Percentiles rank a stretch among this genome's conserved stretches.
Evolutionary conservation across 2,113 vertebrate genomes (phyloP).

Genomic region (Eulemur rufifrons): DNA sequence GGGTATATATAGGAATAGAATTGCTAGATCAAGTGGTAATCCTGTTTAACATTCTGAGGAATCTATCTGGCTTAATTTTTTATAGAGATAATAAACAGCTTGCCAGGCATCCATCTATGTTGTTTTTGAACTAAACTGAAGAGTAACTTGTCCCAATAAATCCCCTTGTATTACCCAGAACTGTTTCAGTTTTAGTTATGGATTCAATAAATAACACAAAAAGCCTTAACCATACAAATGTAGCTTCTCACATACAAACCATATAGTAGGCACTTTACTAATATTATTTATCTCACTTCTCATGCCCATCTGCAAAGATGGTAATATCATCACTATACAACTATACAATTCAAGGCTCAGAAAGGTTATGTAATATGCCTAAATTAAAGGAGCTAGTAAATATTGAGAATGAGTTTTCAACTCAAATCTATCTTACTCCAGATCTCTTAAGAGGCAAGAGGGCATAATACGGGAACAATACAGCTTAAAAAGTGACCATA

Average conservation of each 20-base stretch:
- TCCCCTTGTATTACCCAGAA: background rate
- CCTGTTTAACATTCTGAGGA: background rate
- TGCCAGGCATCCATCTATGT: background rate
- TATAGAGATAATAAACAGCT: background rate
- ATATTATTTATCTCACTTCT: background rate
- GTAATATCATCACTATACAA: background rate
- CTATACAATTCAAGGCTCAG: background rate
- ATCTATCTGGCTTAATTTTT: background rate
- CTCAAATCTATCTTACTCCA: background rate
- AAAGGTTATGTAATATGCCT: background rate
- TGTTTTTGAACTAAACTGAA: background rate
- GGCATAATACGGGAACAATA: background rate
- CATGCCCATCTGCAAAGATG: background rate
- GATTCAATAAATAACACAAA: background rate
- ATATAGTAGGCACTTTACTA: background rate
- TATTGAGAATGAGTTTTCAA: background rate
- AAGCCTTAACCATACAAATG: background rate
- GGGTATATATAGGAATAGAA: background rate
- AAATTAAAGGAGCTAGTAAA: background rate
- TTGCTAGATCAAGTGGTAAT: background rate
- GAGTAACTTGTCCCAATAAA: background rate
- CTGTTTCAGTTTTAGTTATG: background rate
- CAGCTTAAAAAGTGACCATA: background rate
- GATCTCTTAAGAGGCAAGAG: background rate
- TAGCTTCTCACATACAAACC: background rate